These are phyloP conservation scores for Acanthornis magna DNA, from an alignment of 2,797 vertebrate species.

Conservation along the genomic window DNA sequence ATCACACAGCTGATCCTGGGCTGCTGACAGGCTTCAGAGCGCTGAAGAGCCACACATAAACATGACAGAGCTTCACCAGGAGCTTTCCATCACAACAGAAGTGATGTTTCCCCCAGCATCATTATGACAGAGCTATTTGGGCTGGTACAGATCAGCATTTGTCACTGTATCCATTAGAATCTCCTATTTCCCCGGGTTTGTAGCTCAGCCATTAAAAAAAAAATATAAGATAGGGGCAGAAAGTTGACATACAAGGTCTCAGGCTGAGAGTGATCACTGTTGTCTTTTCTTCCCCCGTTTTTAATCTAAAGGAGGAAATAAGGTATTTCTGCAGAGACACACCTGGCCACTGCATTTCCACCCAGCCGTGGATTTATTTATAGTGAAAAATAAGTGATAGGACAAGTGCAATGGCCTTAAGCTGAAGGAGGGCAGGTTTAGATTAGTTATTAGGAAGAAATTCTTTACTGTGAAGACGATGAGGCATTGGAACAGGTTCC, in stretches of 20 bases:
- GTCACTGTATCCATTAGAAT: constrained; percentile 46
- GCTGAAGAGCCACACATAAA: background rate
- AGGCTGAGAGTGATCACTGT: background rate
- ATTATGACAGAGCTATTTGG: constrained; percentile 6
- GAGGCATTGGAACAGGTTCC: background rate
- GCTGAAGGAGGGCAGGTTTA: background rate
- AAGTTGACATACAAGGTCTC: constrained; percentile 8
- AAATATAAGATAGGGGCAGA: background rate
- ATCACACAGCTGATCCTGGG: background rate
- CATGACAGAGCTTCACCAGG: background rate
- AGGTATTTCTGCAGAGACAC: background rate
- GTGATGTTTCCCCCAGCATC: constrained; percentile 6
- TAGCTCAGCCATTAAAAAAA: constrained; percentile 59
- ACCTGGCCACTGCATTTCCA: background rate
- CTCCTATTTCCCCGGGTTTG: constrained; percentile 23
- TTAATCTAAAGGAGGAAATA: background rate
- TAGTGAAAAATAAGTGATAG: background rate
- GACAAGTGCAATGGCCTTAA: background rate
- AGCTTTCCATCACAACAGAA: constrained; percentile 38
- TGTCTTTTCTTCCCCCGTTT: background rate
- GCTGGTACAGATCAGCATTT: constrained; percentile 46
- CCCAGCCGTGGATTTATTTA: background rate
- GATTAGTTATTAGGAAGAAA: background rate
- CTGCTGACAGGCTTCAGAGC: background rate
- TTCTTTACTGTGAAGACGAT: background rate